Base-by-base conservation (phyloP, 2,888 invertebrate genomes). In the Harpalus rubripes region DNA sequence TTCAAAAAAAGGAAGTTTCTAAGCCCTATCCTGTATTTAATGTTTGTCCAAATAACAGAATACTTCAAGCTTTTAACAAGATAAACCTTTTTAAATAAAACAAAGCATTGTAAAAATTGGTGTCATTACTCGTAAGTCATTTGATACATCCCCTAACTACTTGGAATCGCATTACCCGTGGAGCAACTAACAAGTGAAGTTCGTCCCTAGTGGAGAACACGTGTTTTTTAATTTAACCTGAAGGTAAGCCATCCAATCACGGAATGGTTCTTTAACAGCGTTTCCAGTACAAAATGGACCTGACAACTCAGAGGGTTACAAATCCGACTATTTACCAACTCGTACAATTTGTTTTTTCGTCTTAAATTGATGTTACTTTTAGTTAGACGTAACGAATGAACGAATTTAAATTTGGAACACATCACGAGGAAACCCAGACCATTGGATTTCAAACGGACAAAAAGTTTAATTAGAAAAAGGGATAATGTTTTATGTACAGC, bases 181-280 rank as follows among this genome's bases (percentile, higher is more conserved):
- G 44, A 52, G 6, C 44, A 52, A 52, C 10, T 32, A 32, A 32
- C 32, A 32, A 32, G 32, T 32, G 32, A 32, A 32, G 32, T 5
- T 32, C 32, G 32, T 32, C 32, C 32, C 32, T 32, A 5, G 32
- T 32, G 32, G 32, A 32, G 6, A 0, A 8, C 68, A 68, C 68
- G 68, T 68, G 68, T 68, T 26, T 68, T 68, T 68, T 68, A 65
- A 68, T 68, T 68, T 39, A 32, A 32, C 32, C n/a, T 32, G 39
- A 26, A 68, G 39, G 32, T 32, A 68, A 68, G 68, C 68, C 1
- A 68, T 26, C 39, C 68, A 68, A 68, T 68, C 68, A 68, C 68
- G 39, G 68, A 68, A 68, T 68, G 32, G 68, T 26, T 68, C 68
- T 68, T 68, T 68, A 68, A 68, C 39, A 68, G 39, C 68, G 32